Base-by-base conservation (phyloP, 64 coral and sea anemone species). In the Montipora efflorescens region DNA sequence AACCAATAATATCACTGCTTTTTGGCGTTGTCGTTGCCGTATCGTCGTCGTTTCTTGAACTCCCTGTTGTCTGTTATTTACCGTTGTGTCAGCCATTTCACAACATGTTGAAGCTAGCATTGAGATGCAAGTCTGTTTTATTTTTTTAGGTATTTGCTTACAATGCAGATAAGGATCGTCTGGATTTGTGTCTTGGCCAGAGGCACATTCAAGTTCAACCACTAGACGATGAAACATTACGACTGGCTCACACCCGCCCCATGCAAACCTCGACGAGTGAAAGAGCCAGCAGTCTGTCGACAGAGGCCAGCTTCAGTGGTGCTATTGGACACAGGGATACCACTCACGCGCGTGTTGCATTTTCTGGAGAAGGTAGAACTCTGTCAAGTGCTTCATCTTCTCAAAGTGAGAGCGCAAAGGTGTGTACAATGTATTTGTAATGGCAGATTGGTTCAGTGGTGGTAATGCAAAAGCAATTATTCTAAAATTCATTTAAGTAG, bases 131-230 rank as follows among this genome's bases (percentile, higher is more conserved):
- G 18, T 10, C 47, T 18, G 9, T 79, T n/a, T 76, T 28, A 28
- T 78, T 18, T 64, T 12, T 4, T 15, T 43, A 99, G 98, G 80
- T 90, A 67, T 99, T 99, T 99, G 92, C 98, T 0, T 99, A 99
- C 48, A 96, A 96, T 95, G 91, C 83, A 53, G 85, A 99, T 74
- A 88, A 95, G 77, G 93, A 98, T 87, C 95, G 92, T 36, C 53
- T 99, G 47, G 98, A 99, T 79, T 44, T 99, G 36, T 99, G 98
- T 48, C 84, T 99, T 28, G 98, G 98, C 3, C 83, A 99, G 25
- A 75, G 52, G 13, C 98, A 99, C 76, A 47, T 95, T 25, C 98
- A 87, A 68, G 77, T 99, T 18, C 98, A 95, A 74, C 98, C 98
- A 28, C 78, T 95, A 80, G 79, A 87, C 74, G 9, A 76, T 46